Evolutionary conservation across 2,888 invertebrate genomes (phyloP), one percentile per base, ranked within the genome.

Genomic region (Pyrochroa serraticornis): DNA sequence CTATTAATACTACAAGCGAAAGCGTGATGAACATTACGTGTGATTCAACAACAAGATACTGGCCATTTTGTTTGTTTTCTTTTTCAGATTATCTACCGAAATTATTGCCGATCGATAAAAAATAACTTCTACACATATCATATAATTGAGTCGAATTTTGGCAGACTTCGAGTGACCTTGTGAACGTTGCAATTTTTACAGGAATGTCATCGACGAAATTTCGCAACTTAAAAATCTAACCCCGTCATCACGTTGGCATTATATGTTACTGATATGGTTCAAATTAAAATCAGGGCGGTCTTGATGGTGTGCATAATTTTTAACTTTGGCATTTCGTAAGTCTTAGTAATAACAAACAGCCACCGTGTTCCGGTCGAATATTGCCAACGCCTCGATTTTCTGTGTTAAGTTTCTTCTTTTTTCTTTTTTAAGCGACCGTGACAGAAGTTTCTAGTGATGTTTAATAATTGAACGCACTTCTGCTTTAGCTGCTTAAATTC

Each of bases 261-360:
- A 55, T 49, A 57, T 57, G 54, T 66, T 68, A 66, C 57, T 72
- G 71, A 71, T 72, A 72, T 71, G 71, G 69, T 68, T 71, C 63
- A 55, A 59, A 63, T 43, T 30, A 43, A 52, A 37, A 22, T 22
- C 22, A 22, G 22, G 22, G 22, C 22, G 22, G 22, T 22, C 22
- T 2, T 22, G 22, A 22, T 22, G 22, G 22, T 22, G 22, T 22
- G 22, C 67, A 67, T 64, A 66, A 63, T 65, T 62, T 69, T 54
- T 67, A 68, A 71, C 71, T 73, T 73, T 72, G 72, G 72, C 73
- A 72, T 72, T 70, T 67, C 57, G 63, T 67, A 69, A 72, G 69
- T 71, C 69, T 70, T 69, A 68, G 66, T 46, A 63, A 63, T 56
- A 64, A 66, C 64, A 65, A 64, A 66, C 66, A 68, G 66, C 65